Base-by-base conservation (phyloP, 2,797 vertebrate species). In the Pseudochromis fuscus region DNA sequence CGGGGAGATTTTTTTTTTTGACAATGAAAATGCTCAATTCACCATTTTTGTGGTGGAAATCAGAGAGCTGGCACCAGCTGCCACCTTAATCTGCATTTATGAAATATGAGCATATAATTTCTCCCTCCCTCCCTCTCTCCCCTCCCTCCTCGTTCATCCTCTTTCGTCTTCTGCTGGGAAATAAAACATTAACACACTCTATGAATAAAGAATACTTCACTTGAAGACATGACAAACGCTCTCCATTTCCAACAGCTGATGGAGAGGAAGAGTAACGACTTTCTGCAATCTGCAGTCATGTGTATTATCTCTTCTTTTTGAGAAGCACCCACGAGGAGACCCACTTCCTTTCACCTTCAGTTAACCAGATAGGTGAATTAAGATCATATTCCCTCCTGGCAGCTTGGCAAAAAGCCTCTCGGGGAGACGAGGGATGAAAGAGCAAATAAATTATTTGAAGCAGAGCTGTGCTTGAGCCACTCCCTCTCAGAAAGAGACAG, bases 161-260 rank as follows among this genome's bases (percentile, higher is more conserved):
- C 2, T 48, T 65, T 72, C 67, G 66, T 71, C 74, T 83, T 79
- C 67, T 77, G 72, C 74, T 24, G 42, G 66, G 64, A 82, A 83
- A 90, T 91, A 79, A 91, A 91, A 90, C 82, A 89, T 90, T 88
- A 82, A 88, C 71, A 72, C 59, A 40, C 58, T 28, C 46, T 67
- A 89, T 90, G 70, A 89, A 92, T 90, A 90, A 88, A 75, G 81
- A 83, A 89, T 81, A 73, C 49, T 61, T 83, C 62, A 72, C 72
- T 81, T 77, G 73, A 83, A 69, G 67, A 83, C 53, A 50, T 64
- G 82, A 80, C 86, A 83, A 82, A 80, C 2, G 61, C 65, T 73
- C 23, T 24, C 38, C 48, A 58, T 71, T 75, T 74, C 27, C 1
- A 68, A 68, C 51, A 60, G 68, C 77, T 72, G 72, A 76, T 81